Evolutionary conservation across 2,888 invertebrate species (phyloP), one percentile per base, ranked within the genome.

Genomic region (Teleogryllus oceanicus): DNA sequence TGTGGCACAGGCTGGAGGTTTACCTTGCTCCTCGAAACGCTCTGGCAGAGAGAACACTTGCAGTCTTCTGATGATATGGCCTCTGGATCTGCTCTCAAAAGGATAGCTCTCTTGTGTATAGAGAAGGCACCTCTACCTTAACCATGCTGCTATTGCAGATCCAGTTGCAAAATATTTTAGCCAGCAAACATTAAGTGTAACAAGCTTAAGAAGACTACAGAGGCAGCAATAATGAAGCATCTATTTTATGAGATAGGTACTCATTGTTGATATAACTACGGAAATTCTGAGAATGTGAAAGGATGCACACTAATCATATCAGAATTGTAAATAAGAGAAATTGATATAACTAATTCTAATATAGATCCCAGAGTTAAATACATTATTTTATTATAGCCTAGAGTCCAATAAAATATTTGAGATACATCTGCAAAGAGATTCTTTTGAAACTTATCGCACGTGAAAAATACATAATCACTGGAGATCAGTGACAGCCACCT

Each of bases 11-110:
- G 80, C 78, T 83, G 83, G 87, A 88, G n/a, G 49, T 75, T 90
- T 92, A 92, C 92, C 92, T 92, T 92, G 92, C 89, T 92, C 91
- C 89, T 92, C 92, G 91, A 92, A 92, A 87, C 92, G 91, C 92
- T 92, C 90, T 92, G 92, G 90, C 92, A 92, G 89, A 92, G 91
- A 88, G 92, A 92, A 89, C 92, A 92, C 89, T 90, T 91, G 88
- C 90, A 90, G 88, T 90, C 87, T 84, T 87, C 87, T 84, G 87
- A 86, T 84, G 84, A 86, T 85, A 87, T 87, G 85, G 86, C 91
- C 89, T 90, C 80, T 74, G 78, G 79, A 76, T 82, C 80, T 79
- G 80, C n/a, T 50, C 80, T 80, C 83, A 81, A 76, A 79, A 78
- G 78, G 24, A 49, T 50, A 77, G 77, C 77, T 77, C 77, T 77